A percentile compares a stretch with the other conserved stretches of the same genome.
Evolutionary conservation across 2,113 vertebrate genomes (phyloP).

Genomic region (cattle (Bos taurus)): DNA sequence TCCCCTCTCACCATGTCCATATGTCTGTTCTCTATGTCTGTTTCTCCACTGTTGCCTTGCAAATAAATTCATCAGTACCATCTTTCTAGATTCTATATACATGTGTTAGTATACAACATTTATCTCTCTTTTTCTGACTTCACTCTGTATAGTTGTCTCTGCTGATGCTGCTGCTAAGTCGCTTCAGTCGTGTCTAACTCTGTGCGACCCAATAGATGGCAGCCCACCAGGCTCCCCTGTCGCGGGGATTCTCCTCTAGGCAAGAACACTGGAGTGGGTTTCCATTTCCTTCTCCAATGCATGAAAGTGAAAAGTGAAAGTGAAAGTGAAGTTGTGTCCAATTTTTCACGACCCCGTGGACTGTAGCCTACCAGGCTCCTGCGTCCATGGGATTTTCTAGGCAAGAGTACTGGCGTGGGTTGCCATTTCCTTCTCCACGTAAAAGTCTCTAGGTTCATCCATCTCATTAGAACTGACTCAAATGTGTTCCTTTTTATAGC

Average conservation of each 20-base stretch:
- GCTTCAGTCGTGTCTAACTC: rapidly evolving
- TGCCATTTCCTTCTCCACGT: not conserved
- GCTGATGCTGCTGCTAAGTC: not conserved
- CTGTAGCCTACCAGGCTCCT: not conserved
- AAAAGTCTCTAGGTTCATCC: not conserved
- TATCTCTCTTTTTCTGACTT: not conserved
- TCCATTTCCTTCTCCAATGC: not conserved
- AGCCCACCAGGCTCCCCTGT: not conserved
- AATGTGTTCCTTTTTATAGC: not conserved
- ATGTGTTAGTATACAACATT: not conserved
- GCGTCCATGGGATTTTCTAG: not conserved
- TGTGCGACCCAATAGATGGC: not conserved
- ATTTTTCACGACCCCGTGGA: not conserved
- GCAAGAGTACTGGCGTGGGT: not conserved
- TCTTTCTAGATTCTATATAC: not conserved
- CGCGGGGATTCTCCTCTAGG: not conserved
- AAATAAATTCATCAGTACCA: not conserved
- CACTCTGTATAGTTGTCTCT: not conserved
- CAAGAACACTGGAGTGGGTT: not conserved
- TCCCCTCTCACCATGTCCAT: not conserved
- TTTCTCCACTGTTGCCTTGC: not conserved
- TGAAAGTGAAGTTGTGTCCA: not conserved
- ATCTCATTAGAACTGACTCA: not conserved
- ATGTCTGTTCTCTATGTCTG: not conserved
- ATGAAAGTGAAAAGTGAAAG: not conserved